A percentile compares a stretch with the other conserved stretches of the same genome.
These are phyloP conservation scores for Panzeria rudis DNA, from an alignment of 2,888 invertebrate species.

Conservation along the genomic window DNA sequence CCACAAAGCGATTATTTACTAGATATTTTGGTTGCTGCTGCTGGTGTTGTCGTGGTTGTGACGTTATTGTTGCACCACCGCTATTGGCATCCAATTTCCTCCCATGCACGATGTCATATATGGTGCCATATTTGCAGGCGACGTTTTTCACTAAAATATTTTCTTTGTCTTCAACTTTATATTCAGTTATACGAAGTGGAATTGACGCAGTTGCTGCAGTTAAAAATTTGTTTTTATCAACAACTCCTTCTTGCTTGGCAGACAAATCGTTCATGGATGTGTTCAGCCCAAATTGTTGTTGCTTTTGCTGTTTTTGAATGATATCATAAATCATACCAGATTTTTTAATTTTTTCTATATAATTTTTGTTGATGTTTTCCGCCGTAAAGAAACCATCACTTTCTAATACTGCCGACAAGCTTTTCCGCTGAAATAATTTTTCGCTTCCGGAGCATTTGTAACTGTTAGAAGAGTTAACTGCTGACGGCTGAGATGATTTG, in stretches of 20 bases:
- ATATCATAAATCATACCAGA: slow-evolving; percentile 83
- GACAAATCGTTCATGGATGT: neutral
- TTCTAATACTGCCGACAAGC: slow-evolving; percentile 81
- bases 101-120: slow-evolving; percentile 83
- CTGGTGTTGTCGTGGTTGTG: slow-evolving; percentile 15
- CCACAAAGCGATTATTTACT: slow-evolving; percentile 80
- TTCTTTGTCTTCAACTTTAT: slow-evolving; percentile 52
- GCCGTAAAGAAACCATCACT: slow-evolving; percentile 72
- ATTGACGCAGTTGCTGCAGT: neutral
- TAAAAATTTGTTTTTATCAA: neutral
- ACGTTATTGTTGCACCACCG: slow-evolving; percentile 35
- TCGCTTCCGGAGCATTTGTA: slow-evolving; percentile 48
- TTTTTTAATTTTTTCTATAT: slow-evolving; percentile 75
- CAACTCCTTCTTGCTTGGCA: neutral
- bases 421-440: slow-evolving; percentile 82
- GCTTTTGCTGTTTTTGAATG: slow-evolving; percentile 79
- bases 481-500: slow-evolving; percentile 79
- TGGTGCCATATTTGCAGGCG: slow-evolving; percentile 81
- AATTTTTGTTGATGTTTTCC: slow-evolving; percentile 54
- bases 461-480: slow-evolving; percentile 35
- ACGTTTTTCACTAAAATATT: slow-evolving; percentile 72
- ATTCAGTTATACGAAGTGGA: slow-evolving; percentile 19
- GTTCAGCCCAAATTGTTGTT: slow-evolving; percentile 13
- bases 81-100: slow-evolving; percentile 76
- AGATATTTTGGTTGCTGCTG: slow-evolving; percentile 42